These are phyloP conservation scores for Pseudomyrmex concolor DNA, from an alignment of 1,140 invertebrate species.

Conservation along the genomic window DNA sequence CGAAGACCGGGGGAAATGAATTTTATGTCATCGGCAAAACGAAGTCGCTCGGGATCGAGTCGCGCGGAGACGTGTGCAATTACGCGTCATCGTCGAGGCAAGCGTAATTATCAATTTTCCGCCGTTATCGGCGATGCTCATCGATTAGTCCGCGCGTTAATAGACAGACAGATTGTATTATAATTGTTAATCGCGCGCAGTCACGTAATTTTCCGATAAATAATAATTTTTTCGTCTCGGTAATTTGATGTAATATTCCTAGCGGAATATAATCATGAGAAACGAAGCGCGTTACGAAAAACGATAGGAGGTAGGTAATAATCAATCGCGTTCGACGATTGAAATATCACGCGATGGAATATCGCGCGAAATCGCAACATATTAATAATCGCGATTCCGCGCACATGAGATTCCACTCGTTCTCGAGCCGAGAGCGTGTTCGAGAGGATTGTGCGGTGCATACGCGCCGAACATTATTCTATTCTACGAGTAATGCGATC, in stretches of 20 bases:
- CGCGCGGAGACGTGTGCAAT: conserved; percentile 30
- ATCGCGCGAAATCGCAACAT: neutral
- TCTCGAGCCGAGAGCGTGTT: too few species aligned
- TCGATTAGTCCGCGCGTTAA: conserved; percentile 5
- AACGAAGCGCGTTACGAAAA: neutral
- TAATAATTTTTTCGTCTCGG: neutral
- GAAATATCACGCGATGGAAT: too few species aligned
- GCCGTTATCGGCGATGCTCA: neutral
- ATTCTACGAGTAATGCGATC: conserved; percentile 27
- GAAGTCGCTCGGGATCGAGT: neutral
- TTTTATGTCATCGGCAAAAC: conserved; percentile 11
- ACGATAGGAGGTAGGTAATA: too few species aligned
- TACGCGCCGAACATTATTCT: conserved; percentile 29
- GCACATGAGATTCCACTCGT: neutral
- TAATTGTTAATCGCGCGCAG: conserved; percentile 15
- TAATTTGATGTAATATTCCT: neutral
- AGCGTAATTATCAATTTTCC: conserved; percentile 42
- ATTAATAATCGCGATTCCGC: neutral
- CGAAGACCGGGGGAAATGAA: neutral
- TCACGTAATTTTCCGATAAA: conserved; percentile 1
- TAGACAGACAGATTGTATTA: conserved; percentile 21
- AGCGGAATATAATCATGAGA: neutral
- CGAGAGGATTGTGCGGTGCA: neutral
- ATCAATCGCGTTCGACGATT: too few species aligned
- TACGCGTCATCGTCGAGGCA: conserved; percentile 21